A percentile compares a stretch with the other conserved stretches of the same genome.
Conservation (phyloP, 2,797 vertebrate species). For the Poecilia picta region DNA sequence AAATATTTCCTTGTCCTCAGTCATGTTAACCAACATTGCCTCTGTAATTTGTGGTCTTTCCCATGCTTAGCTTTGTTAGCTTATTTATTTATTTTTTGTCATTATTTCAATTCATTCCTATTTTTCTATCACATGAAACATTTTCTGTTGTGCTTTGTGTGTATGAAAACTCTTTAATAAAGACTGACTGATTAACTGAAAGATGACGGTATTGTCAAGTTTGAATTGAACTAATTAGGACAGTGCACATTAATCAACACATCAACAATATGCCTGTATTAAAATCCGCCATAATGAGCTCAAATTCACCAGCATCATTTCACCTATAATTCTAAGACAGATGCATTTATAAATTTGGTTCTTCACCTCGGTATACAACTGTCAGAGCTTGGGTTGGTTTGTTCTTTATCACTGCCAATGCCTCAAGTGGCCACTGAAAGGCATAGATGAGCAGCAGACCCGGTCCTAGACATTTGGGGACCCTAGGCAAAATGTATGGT, state of each 20-base stretch:
- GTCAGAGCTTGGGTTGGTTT: background rate
- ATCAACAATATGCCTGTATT: background rate
- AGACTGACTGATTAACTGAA: background rate
- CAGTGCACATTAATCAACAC: background rate
- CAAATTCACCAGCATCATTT: background rate
- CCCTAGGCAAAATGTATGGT: background rate
- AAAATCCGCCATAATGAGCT: background rate
- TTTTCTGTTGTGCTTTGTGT: background rate
- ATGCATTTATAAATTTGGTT: background rate
- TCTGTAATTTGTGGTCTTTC: background rate
- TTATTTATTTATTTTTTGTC: background rate
- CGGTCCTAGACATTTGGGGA: background rate
- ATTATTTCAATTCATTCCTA: background rate
- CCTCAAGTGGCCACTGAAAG: background rate
- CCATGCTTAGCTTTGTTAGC: background rate
- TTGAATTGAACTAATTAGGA: background rate
- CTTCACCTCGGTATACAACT: background rate
- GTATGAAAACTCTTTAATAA: background rate
- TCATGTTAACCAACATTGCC: background rate
- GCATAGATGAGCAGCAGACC: background rate
- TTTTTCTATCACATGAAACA: background rate
- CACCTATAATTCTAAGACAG: background rate
- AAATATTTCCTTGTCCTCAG: background rate
- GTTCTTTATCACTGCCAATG: background rate
- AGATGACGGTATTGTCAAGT: background rate